These are phyloP conservation scores for Cyclophora punctaria DNA, from an alignment of 2,888 invertebrate genomes.

Conservation along the genomic window DNA sequence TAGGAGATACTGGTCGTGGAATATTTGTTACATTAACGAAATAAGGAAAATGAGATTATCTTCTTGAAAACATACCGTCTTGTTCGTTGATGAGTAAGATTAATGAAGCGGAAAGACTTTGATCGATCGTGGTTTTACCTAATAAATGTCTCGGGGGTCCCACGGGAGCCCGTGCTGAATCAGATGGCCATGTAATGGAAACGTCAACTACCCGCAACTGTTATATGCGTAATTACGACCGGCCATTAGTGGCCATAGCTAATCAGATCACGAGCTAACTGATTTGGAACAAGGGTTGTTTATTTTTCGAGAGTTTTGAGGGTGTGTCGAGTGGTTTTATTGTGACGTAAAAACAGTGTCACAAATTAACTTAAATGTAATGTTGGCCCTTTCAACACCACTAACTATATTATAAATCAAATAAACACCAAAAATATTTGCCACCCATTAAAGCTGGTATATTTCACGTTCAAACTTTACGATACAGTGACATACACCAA, in stretches of 20 bases:
- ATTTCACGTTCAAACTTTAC: slow-evolving; percentile 4
- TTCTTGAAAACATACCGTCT: slow-evolving; percentile 49
- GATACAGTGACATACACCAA: slow-evolving; percentile 13
- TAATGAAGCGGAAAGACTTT: slow-evolving; percentile 69
- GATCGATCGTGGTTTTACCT: slow-evolving; percentile 68
- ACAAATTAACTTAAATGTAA: no score
- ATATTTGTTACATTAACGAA: slow-evolving; percentile 36
- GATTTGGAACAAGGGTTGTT: no score
- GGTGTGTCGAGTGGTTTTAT: no score
- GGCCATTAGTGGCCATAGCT: no score
- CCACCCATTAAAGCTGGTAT: neutral
- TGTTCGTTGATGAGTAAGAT: slow-evolving; percentile 64
- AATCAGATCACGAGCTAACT: no score
- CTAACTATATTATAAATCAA: no score
- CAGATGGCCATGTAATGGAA: slow-evolving; percentile 40
- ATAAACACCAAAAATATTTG: neutral
- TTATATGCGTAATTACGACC: no score
- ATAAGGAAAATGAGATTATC: slow-evolving; percentile 53
- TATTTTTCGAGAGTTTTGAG: no score
- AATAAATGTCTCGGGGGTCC: slow-evolving; percentile 54
- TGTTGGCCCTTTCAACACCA: no score
- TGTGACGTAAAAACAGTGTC: no score
- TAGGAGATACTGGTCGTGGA: neutral
- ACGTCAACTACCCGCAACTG: slow-evolving; percentile 22
- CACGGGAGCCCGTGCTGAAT: slow-evolving; percentile 33